These are phyloP conservation scores for Sicus ferrugineus DNA, from an alignment of 2,888 invertebrate genomes.

Conservation along the genomic window DNA sequence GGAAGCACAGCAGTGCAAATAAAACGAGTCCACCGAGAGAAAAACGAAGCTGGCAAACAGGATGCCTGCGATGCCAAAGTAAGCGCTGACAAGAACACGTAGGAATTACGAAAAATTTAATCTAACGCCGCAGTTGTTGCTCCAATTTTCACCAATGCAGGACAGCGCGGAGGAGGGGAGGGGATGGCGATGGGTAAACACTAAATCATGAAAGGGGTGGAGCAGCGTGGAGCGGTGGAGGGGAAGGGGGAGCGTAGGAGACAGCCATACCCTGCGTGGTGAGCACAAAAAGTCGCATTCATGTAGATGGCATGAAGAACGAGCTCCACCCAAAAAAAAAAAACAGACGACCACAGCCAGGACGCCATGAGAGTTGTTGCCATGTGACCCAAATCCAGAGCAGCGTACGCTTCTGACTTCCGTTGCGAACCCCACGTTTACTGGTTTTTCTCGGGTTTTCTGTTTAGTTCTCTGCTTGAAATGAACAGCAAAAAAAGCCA, in stretches of 20 bases:
- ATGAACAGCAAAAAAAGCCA: background rate
- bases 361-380: slow-evolving; percentile 4
- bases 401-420: slow-evolving; percentile 13
- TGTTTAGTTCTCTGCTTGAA: background rate
- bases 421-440: background rate
- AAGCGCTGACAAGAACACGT: background rate
- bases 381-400: slow-evolving; percentile 28
- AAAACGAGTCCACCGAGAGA: background rate
- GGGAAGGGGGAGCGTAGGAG: background rate
- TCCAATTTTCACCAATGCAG: background rate
- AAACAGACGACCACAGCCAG: background rate
- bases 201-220: background rate
- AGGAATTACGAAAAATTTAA: background rate
- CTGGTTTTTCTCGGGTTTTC: background rate
- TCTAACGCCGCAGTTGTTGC: background rate
- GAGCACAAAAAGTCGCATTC: background rate
- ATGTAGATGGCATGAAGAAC: background rate
- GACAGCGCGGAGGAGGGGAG: background rate
- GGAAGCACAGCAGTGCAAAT: background rate
- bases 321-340: background rate
- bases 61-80: background rate
- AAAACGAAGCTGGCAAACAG: background rate
- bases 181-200: background rate
- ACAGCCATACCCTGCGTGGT: background rate
- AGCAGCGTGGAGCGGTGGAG: background rate